Conservation (phyloP, 2,113 vertebrate genomes). For the Brachirus orientalis region DNA sequence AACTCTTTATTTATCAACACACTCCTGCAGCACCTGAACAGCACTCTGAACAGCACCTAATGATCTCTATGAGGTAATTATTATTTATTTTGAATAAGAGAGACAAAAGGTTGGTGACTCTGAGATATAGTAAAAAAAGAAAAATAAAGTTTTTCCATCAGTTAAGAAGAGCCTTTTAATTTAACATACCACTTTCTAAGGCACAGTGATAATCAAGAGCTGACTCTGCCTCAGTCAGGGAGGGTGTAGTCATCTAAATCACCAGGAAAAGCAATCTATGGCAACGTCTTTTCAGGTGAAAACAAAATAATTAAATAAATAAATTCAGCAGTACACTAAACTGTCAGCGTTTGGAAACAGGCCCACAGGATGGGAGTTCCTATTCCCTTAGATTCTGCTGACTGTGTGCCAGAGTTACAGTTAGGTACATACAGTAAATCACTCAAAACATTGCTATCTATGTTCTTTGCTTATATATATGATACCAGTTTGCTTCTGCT, state of each 20-base stretch:
- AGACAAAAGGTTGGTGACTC: background rate
- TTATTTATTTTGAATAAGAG: background rate
- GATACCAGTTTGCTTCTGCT: background rate
- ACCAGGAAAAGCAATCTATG: slow-evolving; percentile 13
- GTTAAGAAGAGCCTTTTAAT: background rate
- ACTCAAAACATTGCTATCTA: slow-evolving; percentile 23
- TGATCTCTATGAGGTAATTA: background rate
- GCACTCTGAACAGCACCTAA: background rate
- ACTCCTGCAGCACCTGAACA: no score
- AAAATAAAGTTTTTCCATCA: no score
- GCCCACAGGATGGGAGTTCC: slow-evolving; percentile 22
- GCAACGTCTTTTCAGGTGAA: slow-evolving; percentile 2
- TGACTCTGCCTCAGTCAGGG: background rate
- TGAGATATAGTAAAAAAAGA: background rate
- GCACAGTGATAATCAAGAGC: background rate
- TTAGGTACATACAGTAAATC: no score
- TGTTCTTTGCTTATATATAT: slow-evolving; percentile 1
- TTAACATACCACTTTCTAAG: background rate
- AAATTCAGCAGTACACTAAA: slow-evolving; percentile 41
- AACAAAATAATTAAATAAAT: slow-evolving; percentile 20
- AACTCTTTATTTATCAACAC: background rate
- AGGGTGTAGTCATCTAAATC: background rate
- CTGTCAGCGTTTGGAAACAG: slow-evolving; percentile 31
- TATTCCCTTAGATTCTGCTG: slow-evolving; percentile 50
- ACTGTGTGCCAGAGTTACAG: slow-evolving; percentile 27